These are phyloP conservation scores for Phoxinus dragarum DNA, from an alignment of 2,797 vertebrate genomes.

Conservation along the genomic window DNA sequence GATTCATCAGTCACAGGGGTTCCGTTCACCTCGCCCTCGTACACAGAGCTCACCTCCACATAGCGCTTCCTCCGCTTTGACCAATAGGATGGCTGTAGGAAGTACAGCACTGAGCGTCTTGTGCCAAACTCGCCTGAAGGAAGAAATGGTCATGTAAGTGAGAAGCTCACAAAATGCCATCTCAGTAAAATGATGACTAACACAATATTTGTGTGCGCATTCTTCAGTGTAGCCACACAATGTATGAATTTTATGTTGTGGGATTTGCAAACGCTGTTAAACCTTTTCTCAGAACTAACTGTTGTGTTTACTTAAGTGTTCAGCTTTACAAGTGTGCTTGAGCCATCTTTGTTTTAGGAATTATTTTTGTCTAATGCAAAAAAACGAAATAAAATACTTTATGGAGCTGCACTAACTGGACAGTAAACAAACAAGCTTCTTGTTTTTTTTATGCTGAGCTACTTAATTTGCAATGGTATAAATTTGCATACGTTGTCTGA, in stretches of 20 bases:
- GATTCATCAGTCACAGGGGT: constrained; percentile 78
- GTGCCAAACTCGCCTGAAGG: constrained; percentile 89
- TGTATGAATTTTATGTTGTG: background rate
- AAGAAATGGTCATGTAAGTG: background rate
- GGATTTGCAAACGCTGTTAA: background rate
- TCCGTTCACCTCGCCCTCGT: constrained; percentile 83
- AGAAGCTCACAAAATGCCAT: background rate
- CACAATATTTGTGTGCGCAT: too few species aligned
- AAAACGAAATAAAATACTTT: background rate
- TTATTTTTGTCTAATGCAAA: background rate
- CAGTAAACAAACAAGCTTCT: background rate
- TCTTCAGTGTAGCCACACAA: background rate
- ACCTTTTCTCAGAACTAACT: background rate
- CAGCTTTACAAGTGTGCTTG: background rate
- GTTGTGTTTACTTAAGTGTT: background rate
- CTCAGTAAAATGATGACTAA: background rate
- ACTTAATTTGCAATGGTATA: background rate
- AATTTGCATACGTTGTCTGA: background rate
- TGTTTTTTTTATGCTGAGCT: background rate
- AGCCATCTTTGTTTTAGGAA: background rate
- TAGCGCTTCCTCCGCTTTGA: constrained; percentile 86
- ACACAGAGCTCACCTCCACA: constrained; percentile 83
- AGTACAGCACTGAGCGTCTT: constrained; percentile 86
- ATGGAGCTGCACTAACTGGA: background rate
- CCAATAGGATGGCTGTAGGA: constrained; percentile 95